A percentile compares a stretch with the other conserved stretches of the same genome.
Evolutionary conservation across 2,888 invertebrate genomes (phyloP).

Genomic region (Notodonta ziczac): DNA sequence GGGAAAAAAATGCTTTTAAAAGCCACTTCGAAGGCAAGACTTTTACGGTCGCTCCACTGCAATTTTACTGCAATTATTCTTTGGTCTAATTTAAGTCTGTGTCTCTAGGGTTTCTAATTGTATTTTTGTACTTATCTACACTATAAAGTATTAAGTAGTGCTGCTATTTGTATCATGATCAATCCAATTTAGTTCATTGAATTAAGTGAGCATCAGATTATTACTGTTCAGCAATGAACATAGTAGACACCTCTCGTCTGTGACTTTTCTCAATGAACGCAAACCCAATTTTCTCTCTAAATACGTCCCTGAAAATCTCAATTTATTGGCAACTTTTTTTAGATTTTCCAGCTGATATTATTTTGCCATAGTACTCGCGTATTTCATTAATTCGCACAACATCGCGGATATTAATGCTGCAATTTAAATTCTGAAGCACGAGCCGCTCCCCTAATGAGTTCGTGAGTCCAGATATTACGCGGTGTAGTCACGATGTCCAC

Average conservation of each 20-base stretch:
- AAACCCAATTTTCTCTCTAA: too few relatives aligned
- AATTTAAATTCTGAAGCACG: slow-evolving; percentile 32
- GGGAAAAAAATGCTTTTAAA: slow-evolving; percentile 1
- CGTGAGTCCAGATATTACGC: slow-evolving; percentile 17
- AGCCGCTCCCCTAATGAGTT: slow-evolving; percentile 20
- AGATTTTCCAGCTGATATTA: too few relatives aligned
- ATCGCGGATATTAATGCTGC: slow-evolving; percentile 26
- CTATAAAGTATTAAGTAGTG: too few relatives aligned
- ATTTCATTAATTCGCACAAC: slow-evolving; percentile 1
- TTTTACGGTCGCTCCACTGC: not conserved
- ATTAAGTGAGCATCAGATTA: too few relatives aligned
- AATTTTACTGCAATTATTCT: slow-evolving; percentile 5
- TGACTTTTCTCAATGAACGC: too few relatives aligned
- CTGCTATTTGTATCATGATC: too few relatives aligned
- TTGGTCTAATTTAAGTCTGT: slow-evolving; percentile 3
- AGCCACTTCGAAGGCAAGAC: not conserved
- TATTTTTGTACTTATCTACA: too few relatives aligned
- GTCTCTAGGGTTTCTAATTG: not conserved
- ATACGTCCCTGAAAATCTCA: too few relatives aligned
- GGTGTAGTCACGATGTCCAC: slow-evolving; percentile 9
- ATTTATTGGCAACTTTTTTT: too few relatives aligned
- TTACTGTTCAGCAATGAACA: too few relatives aligned
- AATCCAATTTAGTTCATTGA: too few relatives aligned
- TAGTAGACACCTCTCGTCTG: too few relatives aligned
- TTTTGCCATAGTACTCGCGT: not conserved